phyloP scores from a whole-genome alignment of 1,140 invertebrate genomes.

The Cydia fagiglandana region DNA sequence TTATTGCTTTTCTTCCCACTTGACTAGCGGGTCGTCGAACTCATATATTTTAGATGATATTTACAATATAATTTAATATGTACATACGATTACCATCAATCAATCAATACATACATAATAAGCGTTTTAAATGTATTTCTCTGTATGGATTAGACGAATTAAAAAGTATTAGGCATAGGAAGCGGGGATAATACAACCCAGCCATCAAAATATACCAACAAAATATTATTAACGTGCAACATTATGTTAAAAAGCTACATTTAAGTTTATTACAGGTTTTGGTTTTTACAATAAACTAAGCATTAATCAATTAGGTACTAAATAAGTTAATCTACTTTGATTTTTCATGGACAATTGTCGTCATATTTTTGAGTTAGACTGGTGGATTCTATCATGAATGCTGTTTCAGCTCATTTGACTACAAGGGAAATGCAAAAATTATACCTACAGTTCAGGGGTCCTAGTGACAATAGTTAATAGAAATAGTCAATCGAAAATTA shows the following conservation, averaged over 20 bases:
- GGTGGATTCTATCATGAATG: too few relatives aligned
- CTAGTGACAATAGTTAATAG: too few relatives aligned
- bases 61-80: constrained; percentile 70
- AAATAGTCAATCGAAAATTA: too few relatives aligned
- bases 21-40: constrained; percentile 54
- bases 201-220: constrained; percentile 18
- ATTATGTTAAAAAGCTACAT: not conserved
- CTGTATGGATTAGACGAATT: constrained; percentile 24
- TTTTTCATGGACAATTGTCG: too few relatives aligned
- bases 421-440: too few relatives aligned
- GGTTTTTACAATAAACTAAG: too few relatives aligned
- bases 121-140: constrained; percentile 26
- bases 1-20: constrained; percentile 68
- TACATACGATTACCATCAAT: constrained; percentile 70
- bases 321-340: too few relatives aligned
- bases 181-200: constrained; percentile 12
- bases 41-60: constrained; percentile 63
- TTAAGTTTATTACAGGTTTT: too few relatives aligned
- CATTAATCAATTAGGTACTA: too few relatives aligned
- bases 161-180: constrained; percentile 29
- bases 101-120: constrained; percentile 56
- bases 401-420: too few relatives aligned
- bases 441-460: too few relatives aligned
- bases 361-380: too few relatives aligned
- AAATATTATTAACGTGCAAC: constrained; percentile 16